phyloP scores from a whole-genome alignment of 2,888 invertebrate species.

The Aproaerema taeniolella region DNA sequence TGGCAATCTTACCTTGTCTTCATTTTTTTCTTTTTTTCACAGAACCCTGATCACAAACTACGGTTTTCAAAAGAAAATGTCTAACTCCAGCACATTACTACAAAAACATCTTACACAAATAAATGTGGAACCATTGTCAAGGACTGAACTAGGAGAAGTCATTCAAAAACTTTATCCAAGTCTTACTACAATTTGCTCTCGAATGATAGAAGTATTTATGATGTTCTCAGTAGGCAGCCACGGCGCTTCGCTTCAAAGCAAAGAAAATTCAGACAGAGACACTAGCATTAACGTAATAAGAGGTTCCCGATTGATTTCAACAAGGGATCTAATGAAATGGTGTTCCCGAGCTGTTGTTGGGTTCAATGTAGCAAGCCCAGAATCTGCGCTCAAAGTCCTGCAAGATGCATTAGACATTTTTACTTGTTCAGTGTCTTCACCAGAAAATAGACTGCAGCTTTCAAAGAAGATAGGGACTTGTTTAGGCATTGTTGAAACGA shows the following conservation, averaged over 20 bases:
- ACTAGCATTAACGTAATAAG: slow-evolving; percentile 44
- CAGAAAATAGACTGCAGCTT: slow-evolving; percentile 80
- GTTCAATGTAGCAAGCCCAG: slow-evolving; percentile 84
- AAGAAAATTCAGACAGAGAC: slow-evolving; percentile 33
- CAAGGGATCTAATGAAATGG: slow-evolving; percentile 95
- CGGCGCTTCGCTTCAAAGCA: slow-evolving; percentile 61
- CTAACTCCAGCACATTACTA: slow-evolving; percentile 81
- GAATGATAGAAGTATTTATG: slow-evolving; percentile 90
- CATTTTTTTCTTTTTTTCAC: too few relatives aligned
- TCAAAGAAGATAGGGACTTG: slow-evolving; percentile 86
- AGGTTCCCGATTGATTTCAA: slow-evolving; percentile 83
- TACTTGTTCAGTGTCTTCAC: slow-evolving; percentile 85
- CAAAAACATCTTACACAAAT: slow-evolving; percentile 91
- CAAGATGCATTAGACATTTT: slow-evolving; percentile 96
- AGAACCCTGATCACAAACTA: slow-evolving; percentile 79
- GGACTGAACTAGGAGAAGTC: slow-evolving; percentile 85
- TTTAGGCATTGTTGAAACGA: slow-evolving; percentile 88
- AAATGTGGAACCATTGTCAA: slow-evolving; percentile 86
- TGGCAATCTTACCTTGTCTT: too few relatives aligned
- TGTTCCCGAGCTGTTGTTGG: slow-evolving; percentile 86
- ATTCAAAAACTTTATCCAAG: slow-evolving; percentile 82
- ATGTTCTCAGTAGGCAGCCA: slow-evolving; percentile 86
- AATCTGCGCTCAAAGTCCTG: slow-evolving; percentile 83
- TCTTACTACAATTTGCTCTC: slow-evolving; percentile 83
- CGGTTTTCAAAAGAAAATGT: slow-evolving; percentile 80